These are phyloP conservation scores for Bradynema listronoti DNA, from an alignment of 1,140 invertebrate species.

Conservation along the genomic window DNA sequence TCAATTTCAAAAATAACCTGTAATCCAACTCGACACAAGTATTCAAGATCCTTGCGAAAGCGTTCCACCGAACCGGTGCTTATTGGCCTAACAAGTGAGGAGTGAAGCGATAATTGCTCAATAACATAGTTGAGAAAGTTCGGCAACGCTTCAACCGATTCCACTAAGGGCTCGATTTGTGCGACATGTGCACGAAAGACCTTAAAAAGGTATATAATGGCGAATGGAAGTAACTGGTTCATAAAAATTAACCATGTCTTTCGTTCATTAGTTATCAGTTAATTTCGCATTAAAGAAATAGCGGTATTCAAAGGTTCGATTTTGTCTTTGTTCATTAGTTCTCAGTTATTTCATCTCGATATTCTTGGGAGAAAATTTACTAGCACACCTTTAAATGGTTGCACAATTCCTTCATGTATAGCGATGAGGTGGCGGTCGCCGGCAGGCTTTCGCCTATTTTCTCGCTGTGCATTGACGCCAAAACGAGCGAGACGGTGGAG, in stretches of 20 bases:
- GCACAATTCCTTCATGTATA: constrained; percentile 50
- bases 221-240: too few relatives aligned
- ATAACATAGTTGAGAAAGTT: constrained; percentile 51
- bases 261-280: too few relatives aligned
- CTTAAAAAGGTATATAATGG: constrained; percentile 13
- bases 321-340: too few relatives aligned
- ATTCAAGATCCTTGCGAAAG: constrained; percentile 36
- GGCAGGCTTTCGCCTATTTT: constrained; percentile 20
- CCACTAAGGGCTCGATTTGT: constrained; percentile 39
- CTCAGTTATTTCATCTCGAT: too few relatives aligned
- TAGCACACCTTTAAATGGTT: constrained; percentile 40
- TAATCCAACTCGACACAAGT: constrained; percentile 29
- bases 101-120: constrained; percentile 49
- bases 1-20: constrained; percentile 22
- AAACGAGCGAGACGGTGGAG: constrained; percentile 31
- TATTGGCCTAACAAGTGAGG: constrained; percentile 43
- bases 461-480: constrained; percentile 48
- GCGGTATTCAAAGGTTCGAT: too few relatives aligned
- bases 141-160: constrained; percentile 40
- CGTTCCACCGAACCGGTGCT: constrained; percentile 4
- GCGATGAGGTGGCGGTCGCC: constrained; percentile 20
- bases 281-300: too few relatives aligned
- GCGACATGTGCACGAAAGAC: constrained; percentile 38
- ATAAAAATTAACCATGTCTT: too few relatives aligned
- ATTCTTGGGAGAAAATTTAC: constrained; percentile 15